These are phyloP conservation scores for Hassar affinis DNA, from an alignment of 2,113 vertebrate genomes.

Conservation along the genomic window DNA sequence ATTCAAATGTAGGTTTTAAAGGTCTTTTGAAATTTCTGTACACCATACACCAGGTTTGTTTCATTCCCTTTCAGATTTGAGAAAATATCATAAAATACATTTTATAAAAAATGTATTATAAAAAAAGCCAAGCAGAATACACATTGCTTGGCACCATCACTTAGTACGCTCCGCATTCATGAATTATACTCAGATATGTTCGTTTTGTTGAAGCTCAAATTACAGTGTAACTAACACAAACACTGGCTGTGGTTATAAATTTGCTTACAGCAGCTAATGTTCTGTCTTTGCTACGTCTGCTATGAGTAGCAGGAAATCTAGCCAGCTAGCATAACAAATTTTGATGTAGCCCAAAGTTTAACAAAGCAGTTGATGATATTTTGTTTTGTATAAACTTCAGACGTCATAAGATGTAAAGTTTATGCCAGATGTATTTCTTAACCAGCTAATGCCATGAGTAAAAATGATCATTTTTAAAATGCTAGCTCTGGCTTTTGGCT, in stretches of 20 bases:
- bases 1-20: neutral
- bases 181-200: conserved; percentile 39
- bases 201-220: conserved; percentile 35
- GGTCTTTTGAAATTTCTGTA: neutral
- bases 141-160: conserved; percentile 21
- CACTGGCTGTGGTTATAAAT: conserved; percentile 47
- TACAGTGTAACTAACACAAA: conserved; percentile 36
- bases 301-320: conserved; percentile 27
- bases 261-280: conserved; percentile 37
- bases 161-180: neutral
- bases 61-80: neutral
- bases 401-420: neutral
- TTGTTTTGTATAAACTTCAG: neutral
- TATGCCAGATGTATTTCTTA: neutral
- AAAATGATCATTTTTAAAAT: neutral
- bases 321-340: neutral
- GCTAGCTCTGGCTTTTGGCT: neutral
- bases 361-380: neutral
- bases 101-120: neutral
- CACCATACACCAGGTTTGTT: neutral
- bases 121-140: neutral
- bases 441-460: neutral
- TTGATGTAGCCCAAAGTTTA: neutral
- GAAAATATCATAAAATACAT: neutral
- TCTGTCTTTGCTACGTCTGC: conserved; percentile 35